phyloP scores from a whole-genome alignment of 2,888 invertebrate genomes.

The Tanypteryx hageni region DNA sequence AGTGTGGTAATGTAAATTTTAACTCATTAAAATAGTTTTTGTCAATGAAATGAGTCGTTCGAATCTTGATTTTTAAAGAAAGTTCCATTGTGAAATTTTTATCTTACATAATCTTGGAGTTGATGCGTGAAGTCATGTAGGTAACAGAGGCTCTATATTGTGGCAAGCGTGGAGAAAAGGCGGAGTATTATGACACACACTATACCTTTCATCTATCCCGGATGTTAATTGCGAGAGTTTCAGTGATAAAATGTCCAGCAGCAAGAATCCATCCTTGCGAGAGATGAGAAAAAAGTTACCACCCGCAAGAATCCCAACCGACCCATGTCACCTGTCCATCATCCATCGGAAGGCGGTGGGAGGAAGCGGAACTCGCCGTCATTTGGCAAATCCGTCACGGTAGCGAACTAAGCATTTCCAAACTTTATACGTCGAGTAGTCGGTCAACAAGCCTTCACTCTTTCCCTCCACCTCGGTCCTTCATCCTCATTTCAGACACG shows the following conservation, averaged over 20 bases:
- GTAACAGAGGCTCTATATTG: not conserved
- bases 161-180: not conserved
- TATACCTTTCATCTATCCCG: not conserved
- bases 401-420: conserved; percentile 30
- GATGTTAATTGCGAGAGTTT: conserved; percentile 18
- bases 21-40: too few species aligned
- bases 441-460: not conserved
- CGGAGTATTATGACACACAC: not conserved
- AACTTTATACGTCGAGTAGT: conserved; percentile 17
- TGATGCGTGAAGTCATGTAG: not conserved
- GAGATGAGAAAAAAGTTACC: not conserved
- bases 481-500: conserved; percentile 8
- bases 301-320: not conserved
- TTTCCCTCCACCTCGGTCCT: not conserved
- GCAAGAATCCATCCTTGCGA: not conserved
- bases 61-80: too few species aligned
- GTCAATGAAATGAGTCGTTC: too few species aligned
- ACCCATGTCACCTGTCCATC: not conserved
- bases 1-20: too few species aligned
- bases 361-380: conserved; percentile 23
- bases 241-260: not conserved
- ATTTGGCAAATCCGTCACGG: conserved; percentile 42
- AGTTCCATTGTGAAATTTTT: not conserved
- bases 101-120: conserved; percentile 15
- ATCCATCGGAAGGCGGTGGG: not conserved